Conservation (phyloP, 2,797 vertebrate species). For the Rhinella marina region DNA sequence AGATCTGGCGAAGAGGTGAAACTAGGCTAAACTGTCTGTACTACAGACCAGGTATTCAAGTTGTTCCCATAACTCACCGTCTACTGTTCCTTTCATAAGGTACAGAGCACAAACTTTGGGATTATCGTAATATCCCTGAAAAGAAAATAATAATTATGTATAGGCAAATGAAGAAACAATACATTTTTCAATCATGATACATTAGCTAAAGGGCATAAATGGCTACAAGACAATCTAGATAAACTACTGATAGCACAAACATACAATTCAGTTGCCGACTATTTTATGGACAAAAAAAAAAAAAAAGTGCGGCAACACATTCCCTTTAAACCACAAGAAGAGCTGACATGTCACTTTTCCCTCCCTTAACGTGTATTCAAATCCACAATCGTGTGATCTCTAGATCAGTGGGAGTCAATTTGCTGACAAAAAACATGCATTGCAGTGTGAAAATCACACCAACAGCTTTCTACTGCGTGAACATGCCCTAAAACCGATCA, state of each 20-base stretch:
- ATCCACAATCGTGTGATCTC: no score
- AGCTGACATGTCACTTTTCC: no score
- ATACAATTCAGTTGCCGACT: neutral
- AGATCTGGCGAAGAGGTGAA: no score
- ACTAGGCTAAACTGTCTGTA: neutral
- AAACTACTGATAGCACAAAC: neutral
- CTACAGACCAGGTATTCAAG: neutral
- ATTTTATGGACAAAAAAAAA: neutral
- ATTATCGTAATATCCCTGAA: constrained; percentile 98
- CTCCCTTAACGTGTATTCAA: no score
- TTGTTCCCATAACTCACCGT: constrained; percentile 75
- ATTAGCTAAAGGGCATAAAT: neutral
- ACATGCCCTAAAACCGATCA: neutral
- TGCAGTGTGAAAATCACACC: no score
- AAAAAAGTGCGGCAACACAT: no score
- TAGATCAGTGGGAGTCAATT: no score
- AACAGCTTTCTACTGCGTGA: no score
- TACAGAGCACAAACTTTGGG: constrained; percentile 97
- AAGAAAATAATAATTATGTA: constrained; percentile 59
- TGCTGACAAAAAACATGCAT: no score
- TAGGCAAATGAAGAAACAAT: neutral
- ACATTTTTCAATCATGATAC: neutral
- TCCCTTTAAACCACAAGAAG: no score
- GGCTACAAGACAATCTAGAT: neutral
- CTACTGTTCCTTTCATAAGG: constrained; percentile 93